Percentiles rank a stretch among this genome's conserved stretches.
Conservation (phyloP, 2,797 vertebrate genomes). For the Decapterus maruadsi region DNA sequence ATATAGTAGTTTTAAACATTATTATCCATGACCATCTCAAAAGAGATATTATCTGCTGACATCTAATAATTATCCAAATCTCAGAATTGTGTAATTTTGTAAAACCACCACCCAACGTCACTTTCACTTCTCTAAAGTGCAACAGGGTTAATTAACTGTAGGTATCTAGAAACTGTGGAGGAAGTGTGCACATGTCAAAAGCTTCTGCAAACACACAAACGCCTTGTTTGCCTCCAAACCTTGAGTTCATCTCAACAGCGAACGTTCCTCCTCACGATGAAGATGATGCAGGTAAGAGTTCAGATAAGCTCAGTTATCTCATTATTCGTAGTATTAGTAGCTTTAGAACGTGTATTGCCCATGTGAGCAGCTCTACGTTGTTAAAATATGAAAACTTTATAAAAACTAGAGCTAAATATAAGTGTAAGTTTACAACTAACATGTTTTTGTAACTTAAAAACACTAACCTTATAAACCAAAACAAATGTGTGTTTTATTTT, state of each 20-base stretch:
- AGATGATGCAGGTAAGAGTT: conserved; percentile 31
- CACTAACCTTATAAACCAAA: not conserved
- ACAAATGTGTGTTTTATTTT: not conserved
- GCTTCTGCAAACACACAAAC: conserved; percentile 3
- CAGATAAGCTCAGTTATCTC: not conserved
- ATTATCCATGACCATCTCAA: too few relatives aligned
- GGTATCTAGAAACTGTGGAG: not conserved
- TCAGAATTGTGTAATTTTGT: not conserved
- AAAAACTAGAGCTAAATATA: not conserved
- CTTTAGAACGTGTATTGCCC: not conserved
- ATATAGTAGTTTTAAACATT: too few relatives aligned
- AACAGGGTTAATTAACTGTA: not conserved
- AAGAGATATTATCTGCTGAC: too few relatives aligned
- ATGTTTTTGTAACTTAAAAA: not conserved
- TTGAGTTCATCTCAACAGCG: not conserved
- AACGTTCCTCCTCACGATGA: not conserved
- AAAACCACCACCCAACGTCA: not conserved
- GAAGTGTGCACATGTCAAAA: not conserved
- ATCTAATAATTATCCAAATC: too few relatives aligned
- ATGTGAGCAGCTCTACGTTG: not conserved
- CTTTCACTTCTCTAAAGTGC: not conserved
- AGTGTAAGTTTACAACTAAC: not conserved
- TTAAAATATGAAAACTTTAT: not conserved
- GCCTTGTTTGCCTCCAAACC: not conserved
- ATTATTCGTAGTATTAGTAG: not conserved